Base-by-base conservation (phyloP, 2,113 vertebrate species). In the Percina caprodes region DNA sequence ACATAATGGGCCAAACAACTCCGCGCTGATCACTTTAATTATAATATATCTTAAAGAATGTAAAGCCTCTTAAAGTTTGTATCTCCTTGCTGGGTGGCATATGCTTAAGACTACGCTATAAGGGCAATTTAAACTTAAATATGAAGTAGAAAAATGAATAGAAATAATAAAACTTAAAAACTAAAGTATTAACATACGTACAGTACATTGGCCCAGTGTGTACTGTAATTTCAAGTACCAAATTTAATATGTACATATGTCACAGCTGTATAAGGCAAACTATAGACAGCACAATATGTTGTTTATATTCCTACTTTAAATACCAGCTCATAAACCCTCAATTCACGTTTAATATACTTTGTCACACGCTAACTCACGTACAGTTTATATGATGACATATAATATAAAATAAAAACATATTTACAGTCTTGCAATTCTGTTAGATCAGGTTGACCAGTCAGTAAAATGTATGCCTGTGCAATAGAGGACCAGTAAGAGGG, bases 401-500 rank as follows among this genome's bases (percentile, higher is more conserved):
- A 11, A n/a, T 23, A 21, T 33, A 45, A 23, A 33, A 6, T 23
- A 11, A n/a, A 61, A n/a, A 48, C 33, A 19, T 56, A 8, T 35
- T 8, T 10, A 4, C 16, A 7, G 18, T 72, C 13, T 74, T 35
- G 3, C 11, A 62, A 14, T 82, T 19, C 30, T 30, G 30, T 30
- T 3, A 30, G 30, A 30, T 3, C 30, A 62, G 49, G 19, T 54
- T 65, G 23, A 74, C 63, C 54, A 72, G 55, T 49, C 52, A 67
- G 23, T 10, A 51, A 30, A 55, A 21, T 46, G 26, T 58, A n/a
- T 39, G 18, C 59, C 67, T 0, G 1, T 66, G 51, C 49, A 82
- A 56, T 11, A 35, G 18, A 56, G 48, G 26, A 75, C 58, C 69
- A 80, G 65, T 79, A 69, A 91, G 78, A 89, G 84, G 68, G 80